Conservation (phyloP, 2,888 invertebrate species). For the Eremobia ochroleuca region DNA sequence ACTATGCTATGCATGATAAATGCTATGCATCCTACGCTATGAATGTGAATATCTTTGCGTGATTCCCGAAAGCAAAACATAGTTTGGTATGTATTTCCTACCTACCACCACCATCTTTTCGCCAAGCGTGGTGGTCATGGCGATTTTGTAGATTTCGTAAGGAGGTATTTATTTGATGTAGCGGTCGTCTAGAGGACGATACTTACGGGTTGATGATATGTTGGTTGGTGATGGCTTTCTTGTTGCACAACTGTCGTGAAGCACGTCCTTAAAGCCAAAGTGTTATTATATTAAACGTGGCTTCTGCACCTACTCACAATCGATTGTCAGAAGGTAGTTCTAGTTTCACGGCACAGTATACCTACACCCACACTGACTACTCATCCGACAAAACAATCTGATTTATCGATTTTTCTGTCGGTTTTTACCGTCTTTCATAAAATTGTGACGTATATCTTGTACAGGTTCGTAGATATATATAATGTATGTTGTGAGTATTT, state of each 20-base stretch:
- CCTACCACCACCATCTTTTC: not conserved
- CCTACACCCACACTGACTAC: not conserved
- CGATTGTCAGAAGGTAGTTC: not conserved
- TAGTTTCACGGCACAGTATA: not conserved
- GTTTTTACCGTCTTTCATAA: constrained; percentile 32
- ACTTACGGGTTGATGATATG: no score
- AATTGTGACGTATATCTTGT: constrained; percentile 31
- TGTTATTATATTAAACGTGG: not conserved
- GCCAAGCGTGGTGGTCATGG: no score
- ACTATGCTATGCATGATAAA: no score
- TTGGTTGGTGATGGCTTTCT: no score
- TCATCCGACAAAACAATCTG: not conserved
- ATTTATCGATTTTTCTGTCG: constrained; percentile 6
- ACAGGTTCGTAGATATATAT: constrained; percentile 3
- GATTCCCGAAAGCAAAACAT: no score
- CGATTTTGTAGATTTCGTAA: not conserved
- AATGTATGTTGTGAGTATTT: constrained; percentile 53
- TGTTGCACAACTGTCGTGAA: not conserved
- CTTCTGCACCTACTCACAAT: not conserved
- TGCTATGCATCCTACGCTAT: no score
- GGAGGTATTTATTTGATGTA: not conserved
- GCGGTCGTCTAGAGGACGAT: not conserved
- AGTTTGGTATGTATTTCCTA: not conserved
- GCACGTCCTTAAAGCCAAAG: not conserved
- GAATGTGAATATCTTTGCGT: no score